Evolutionary conservation across 2,113 vertebrate genomes (phyloP), one percentile per base, ranked within the genome.

Genomic region (Bostrychus sinensis): DNA sequence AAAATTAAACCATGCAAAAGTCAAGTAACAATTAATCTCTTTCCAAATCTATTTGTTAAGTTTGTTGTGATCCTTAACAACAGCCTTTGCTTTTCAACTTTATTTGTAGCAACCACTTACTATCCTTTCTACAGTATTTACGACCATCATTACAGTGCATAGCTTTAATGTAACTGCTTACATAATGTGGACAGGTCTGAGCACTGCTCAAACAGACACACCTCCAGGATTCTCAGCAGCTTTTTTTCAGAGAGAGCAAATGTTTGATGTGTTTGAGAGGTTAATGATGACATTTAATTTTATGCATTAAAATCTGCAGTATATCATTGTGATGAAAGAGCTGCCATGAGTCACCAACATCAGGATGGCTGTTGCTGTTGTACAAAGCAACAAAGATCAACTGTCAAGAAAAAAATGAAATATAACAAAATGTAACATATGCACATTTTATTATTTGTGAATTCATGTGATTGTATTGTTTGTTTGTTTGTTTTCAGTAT

Each of bases 141-240:
- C 23, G 0, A 46, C 7, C 25, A 32, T 42, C 9, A 39, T 32
- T 16, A 51, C 45, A 42, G 7, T 20, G 19, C 9, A 54, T 39
- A 58, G 57, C 14, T 0, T 1, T 59, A 62, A 17, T 11, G 7
- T 20, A 5, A 2, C 10, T 22, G 48, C 34, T 81, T 83, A 57
- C 2, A 4, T 62, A 81, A 75, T 37, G 46, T 38, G 0, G 63
- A 70, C 77, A 74, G 41, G 79, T 72, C 57, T 79, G 64, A 77
- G 71, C 70, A 77, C 51, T 23, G 20, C 4, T 53, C 20, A 20
- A 45, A 38, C 61, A 39, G 63, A 77, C 67, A 84, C 81, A 82
- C 79, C 72, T 81, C 64, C 25, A 0, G 36, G 45, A 28, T 20
- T n/a, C 19, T 45, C 59, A 45, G 20, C 60, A 0, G 20, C 63